A percentile compares a stretch with the other conserved stretches of the same genome.
Evolutionary conservation across 1,140 invertebrate genomes (phyloP).

Genomic region (Limonius californicus): DNA sequence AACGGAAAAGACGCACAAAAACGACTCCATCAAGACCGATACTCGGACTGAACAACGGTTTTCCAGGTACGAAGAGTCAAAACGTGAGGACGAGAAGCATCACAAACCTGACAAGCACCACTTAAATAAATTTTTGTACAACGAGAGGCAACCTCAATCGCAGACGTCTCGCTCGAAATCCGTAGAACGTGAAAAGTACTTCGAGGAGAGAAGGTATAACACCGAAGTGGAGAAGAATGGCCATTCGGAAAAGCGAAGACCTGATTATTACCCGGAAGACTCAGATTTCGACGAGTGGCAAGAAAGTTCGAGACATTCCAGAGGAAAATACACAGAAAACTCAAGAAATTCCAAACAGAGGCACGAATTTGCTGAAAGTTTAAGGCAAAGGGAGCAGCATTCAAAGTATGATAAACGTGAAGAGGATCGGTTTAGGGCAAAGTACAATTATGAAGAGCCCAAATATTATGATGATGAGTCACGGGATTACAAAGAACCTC

Average conservation of each 20-base stretch:
- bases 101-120: conserved; percentile 19
- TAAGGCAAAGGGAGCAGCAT: conserved; percentile 9
- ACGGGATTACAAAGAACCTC: conserved; percentile 30
- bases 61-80: conserved; percentile 29
- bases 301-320: background rate
- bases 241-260: background rate
- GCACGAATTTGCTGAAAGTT: conserved; percentile 40
- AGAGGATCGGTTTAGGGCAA: background rate
- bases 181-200: conserved; percentile 4
- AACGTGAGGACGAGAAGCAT: conserved; percentile 11
- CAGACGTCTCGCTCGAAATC: background rate
- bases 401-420: background rate
- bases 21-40: conserved; percentile 14
- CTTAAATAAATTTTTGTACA: conserved; percentile 20
- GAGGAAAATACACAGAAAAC: background rate
- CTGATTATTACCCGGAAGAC: background rate
- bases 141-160: background rate
- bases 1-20: conserved; percentile 14
- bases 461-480: conserved; percentile 25
- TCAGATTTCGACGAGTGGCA: background rate
- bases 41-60: too few relatives aligned
- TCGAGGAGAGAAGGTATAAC: conserved; percentile 12
- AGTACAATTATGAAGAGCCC: background rate
- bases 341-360: background rate
- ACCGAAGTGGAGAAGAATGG: conserved; percentile 13